Conservation (phyloP, 2,113 vertebrate genomes). For the Echinops telfairi region DNA sequence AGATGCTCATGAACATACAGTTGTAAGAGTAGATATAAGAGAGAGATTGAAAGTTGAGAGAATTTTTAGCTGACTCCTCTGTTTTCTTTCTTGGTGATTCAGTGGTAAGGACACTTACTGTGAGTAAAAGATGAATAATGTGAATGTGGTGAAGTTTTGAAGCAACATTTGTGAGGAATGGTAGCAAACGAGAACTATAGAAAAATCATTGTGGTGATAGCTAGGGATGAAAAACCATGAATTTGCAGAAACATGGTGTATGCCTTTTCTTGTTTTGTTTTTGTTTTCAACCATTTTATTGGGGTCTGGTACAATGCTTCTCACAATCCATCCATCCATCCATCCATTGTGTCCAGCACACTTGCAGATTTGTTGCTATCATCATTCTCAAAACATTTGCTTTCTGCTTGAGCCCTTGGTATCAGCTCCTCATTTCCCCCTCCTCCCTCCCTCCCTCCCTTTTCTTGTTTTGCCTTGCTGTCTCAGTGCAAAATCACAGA, state of each 20-base stretch:
- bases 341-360: too few relatives aligned
- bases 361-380: too few relatives aligned
- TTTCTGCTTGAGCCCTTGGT: too few relatives aligned
- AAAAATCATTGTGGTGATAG: not conserved
- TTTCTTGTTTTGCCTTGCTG: not conserved
- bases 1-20: not conserved
- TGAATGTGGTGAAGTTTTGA: not conserved
- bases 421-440: too few relatives aligned
- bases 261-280: not conserved
- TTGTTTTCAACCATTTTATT: too few relatives aligned
- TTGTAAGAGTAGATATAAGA: not conserved
- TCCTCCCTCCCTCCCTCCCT: too few relatives aligned
- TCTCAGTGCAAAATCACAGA: not conserved
- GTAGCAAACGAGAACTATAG: not conserved
- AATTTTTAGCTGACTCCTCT: not conserved
- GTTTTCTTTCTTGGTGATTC: conserved; percentile 27
- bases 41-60: not conserved
- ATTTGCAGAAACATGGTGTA: not conserved
- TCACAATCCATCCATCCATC: too few relatives aligned
- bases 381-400: too few relatives aligned
- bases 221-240: not conserved
- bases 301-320: too few relatives aligned
- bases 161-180: not conserved
- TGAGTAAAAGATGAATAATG: not conserved
- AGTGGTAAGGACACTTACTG: not conserved